Evolutionary conservation across 2,888 invertebrate genomes (phyloP), one percentile per base, ranked within the genome.

Genomic region (Lasius fuliginosus): DNA sequence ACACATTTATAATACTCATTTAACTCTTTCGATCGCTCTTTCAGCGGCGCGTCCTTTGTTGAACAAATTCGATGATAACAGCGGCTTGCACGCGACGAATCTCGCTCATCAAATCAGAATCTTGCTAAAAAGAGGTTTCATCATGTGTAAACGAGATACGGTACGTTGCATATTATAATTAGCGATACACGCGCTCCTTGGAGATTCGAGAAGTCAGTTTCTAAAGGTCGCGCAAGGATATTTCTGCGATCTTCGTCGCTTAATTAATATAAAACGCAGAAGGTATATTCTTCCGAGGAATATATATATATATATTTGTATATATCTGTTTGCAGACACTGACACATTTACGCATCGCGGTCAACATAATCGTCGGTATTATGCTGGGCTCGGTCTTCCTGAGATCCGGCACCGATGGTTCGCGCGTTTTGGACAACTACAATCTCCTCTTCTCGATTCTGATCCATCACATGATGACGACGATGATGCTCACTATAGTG

Each of bases 391-490:
- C 96, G 5, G 95, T 98, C 56, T 98, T 97, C 94, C 96, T 97
- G 91, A 96, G 97, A 89, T 96, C 97, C 2, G 98, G 98, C 0
- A 96, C 96, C 85, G 97, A 98, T 88, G 98, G 98, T 0, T 97
- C 97, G 0, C 95, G 97, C 88, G 97, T 98, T 0, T 92, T 98
- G 73, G 97, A 98, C 92, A 98, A 98, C 94, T 98, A 98, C 92
- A 98, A 98, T 95, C 96, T 98, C 85, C 95, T 99, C 12, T 99
- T 99, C 95, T 98, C 98, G 49, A 98, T 98, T 91, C 96, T 99
- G 84, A 98, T 99, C 96, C 99, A 99, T 95, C 97, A 98, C 92
- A 98, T 98, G 96, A 98, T 98, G 97, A 97, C 98, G 1, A 97
- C 98, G 0, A 98, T 98, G 98, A 98, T 98, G 98, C 95, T 98